Evolutionary conservation across 2,888 invertebrate species (phyloP), one percentile per base, ranked within the genome.

Genomic region (Ectemnius cavifrons): DNA sequence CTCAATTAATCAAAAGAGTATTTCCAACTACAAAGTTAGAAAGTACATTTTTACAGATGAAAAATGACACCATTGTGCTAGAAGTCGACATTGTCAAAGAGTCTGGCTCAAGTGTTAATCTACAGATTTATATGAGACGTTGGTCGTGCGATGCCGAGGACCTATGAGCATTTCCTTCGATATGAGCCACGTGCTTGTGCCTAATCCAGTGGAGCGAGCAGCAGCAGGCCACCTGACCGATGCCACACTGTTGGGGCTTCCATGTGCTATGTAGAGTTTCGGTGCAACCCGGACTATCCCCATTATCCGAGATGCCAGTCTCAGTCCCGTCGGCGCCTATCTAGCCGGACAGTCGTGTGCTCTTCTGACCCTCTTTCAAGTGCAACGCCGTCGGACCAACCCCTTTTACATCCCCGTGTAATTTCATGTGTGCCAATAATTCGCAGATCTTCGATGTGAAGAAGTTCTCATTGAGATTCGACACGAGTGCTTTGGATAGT

Each of bases 231-330:
- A 78, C 75, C 80, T 75, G 69, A 75, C 72, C 75, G 78, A 74
- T 67, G 70, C 86, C 52, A 16, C 52, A 52, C 16, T 4, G 76
- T 81, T 88, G 87, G 82, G 89, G 89, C 81, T 89, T 89, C 89
- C 65, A 75, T 61, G 67, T 81, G 77, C 78, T 79, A 81, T 78
- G 81, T 57, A 47, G 80, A 77, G 76, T 77, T 73, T 69, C 52
- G 67, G 75, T 70, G 65, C 75, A 72, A 72, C 83, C 37, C 85
- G 82, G 85, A 81, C 76, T 75, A 73, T 63, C 69, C 65, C 73
- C 67, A 64, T 20, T 16, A 28, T 73, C 66, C 52, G 16, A 52
- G 16, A 14, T 52, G 14, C 73, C 58, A 62, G 46, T 67, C 67
- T 70, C 75, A 71, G 71, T 47, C 70, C 59, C 63, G 57, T 63